Base-by-base conservation (phyloP, 2,888 invertebrate species). In the Hirtodrosophila alboralis region DNA sequence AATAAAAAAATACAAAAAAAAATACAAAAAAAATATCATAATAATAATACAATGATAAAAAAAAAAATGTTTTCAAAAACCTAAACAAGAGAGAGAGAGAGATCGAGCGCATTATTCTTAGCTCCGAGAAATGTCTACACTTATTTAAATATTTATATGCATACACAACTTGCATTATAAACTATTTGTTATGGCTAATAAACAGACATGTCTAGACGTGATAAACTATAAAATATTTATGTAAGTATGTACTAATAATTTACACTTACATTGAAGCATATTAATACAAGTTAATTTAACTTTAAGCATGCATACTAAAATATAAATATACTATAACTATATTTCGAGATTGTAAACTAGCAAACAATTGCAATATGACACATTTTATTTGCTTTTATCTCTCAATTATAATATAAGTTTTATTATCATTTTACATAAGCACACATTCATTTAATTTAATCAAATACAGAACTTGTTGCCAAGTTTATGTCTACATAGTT, bases 181-280 rank as follows among this genome's bases (percentile, higher is more conserved):
- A 63, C 43, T 54, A 48, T 54, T 63, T 36, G 59, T 30, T 36
- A 14, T 33, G 31, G 58, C 54, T 64, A 60, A 75, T 62, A 75
- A 63, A 65, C 52, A 61, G 48, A 48, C 56, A 36, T 54, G 86
- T 84, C 78, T 86, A 84, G 81, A 83, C 83, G 73, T 67, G 75
- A 83, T 84, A 77, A 83, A 86, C 81, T 74, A 84, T 60, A 56
- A 68, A 57, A 57, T 18, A 18, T 18, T 4, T 4, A 44, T 28
- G 33, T 16, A 45, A 40, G 45, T 51, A 34, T 31, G 10, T 36
- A 26, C 26, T 33, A 40, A 45, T 57, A 45, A 31, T 33, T 27
- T 43, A 31, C 13, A 41, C 18, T 41, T 41, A 14, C 45, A 40
- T 26, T 47, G 54, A 23, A 16, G 40, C 40, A 54, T 44, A 67